phyloP scores from a whole-genome alignment of 1,140 invertebrate species.

The Amyelois transitella region DNA sequence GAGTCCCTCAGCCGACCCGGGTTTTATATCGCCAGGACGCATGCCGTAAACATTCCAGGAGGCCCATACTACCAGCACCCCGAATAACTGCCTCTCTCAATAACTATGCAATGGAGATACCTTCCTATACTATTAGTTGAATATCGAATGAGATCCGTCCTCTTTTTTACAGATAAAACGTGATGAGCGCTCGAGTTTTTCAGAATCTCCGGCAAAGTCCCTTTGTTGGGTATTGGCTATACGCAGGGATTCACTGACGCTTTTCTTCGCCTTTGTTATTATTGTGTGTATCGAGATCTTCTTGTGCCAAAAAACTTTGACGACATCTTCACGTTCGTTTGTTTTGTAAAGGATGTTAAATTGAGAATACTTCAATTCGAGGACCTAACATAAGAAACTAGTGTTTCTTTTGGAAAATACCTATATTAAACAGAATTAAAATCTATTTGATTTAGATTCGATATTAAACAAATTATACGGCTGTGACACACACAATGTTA shows the following conservation, averaged over 20 bases:
- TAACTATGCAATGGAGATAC: conserved; percentile 23
- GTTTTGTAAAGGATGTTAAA: no score
- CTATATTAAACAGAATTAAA: no score
- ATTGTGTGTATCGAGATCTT: no score
- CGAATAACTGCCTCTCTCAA: conserved; percentile 20
- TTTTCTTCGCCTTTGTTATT: neutral
- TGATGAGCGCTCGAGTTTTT: neutral
- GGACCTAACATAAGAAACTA: no score
- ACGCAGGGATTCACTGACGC: neutral
- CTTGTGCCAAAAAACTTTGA: no score
- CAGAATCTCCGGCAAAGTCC: neutral
- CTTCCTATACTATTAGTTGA: conserved; percentile 19
- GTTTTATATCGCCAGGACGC: conserved; percentile 21
- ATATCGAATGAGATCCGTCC: conserved; percentile 8
- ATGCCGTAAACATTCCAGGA: conserved; percentile 28
- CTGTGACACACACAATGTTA: no score
- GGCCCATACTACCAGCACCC: conserved; percentile 9
- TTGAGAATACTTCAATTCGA: no score
- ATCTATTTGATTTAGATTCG: no score
- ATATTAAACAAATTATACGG: no score
- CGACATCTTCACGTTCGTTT: no score
- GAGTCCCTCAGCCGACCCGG: conserved; percentile 11
- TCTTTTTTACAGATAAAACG: neutral
- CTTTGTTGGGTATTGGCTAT: neutral
- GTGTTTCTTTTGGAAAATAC: no score